phyloP scores from a whole-genome alignment of 2,113 vertebrate genomes.

The Centropus unirufus region DNA sequence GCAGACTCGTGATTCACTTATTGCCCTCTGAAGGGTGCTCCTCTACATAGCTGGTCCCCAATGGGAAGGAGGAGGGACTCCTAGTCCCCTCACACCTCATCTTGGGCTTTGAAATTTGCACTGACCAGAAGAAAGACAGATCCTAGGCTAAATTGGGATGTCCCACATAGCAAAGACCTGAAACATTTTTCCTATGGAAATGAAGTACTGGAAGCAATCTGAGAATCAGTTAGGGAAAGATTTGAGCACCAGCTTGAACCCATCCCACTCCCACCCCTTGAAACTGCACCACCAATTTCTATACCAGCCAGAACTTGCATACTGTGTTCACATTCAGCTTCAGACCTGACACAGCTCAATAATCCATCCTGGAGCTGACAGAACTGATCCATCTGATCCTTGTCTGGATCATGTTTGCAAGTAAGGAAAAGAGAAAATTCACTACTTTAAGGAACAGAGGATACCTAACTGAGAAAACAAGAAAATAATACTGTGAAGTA shows the following conservation, averaged over 20 bases:
- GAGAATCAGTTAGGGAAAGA: background rate
- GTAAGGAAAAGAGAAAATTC: conserved; percentile 21
- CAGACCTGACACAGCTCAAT: background rate
- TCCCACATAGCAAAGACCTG: background rate
- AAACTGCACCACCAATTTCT: background rate
- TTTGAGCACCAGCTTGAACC: background rate
- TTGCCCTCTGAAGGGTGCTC: background rate
- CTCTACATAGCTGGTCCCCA: background rate
- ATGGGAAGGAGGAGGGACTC: background rate
- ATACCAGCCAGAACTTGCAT: background rate
- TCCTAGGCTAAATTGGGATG: background rate
- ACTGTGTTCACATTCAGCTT: conserved; percentile 22
- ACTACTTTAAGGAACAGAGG: conserved; percentile 5
- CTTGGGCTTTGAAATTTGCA: background rate
- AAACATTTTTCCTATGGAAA: background rate
- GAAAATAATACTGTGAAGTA: background rate
- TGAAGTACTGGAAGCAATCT: background rate
- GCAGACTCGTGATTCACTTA: background rate
- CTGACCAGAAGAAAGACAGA: background rate
- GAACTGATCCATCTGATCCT: conserved; percentile 26
- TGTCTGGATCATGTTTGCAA: conserved; percentile 34
- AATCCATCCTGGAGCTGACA: conserved; percentile 22
- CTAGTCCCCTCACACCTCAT: background rate
- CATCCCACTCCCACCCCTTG: background rate
- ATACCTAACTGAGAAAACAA: conserved; percentile 25